phyloP scores from a whole-genome alignment of 2,797 vertebrate species.

The Pagetopsis macropterus region DNA sequence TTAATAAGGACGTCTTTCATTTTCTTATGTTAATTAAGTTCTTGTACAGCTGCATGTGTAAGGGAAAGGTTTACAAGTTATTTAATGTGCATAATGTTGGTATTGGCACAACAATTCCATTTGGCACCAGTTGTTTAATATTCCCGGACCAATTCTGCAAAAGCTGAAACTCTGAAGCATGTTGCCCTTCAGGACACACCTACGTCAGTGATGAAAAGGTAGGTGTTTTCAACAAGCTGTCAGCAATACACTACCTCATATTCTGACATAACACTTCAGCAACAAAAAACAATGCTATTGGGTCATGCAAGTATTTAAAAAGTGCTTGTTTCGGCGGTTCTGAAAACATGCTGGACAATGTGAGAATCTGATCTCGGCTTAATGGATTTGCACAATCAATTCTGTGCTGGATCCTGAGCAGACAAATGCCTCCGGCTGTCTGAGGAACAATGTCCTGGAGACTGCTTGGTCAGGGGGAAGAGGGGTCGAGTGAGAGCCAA shows the following conservation, averaged over 20 bases:
- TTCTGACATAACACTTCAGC: not conserved
- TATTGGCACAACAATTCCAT: not conserved
- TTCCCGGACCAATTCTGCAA: too few relatives aligned
- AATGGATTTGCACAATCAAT: slow-evolving; percentile 66
- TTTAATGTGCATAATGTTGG: too few relatives aligned
- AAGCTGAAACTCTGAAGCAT: not conserved
- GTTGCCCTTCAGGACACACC: slow-evolving; percentile 7
- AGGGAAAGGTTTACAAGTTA: not conserved
- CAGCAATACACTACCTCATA: not conserved
- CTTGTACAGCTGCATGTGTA: not conserved
- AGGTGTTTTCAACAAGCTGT: slow-evolving; percentile 22
- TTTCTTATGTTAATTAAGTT: not conserved
- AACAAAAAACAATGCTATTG: not conserved
- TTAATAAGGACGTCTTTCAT: not conserved
- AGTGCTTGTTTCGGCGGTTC: slow-evolving; percentile 33
- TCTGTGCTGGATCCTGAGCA: slow-evolving; percentile 26
- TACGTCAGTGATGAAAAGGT: slow-evolving; percentile 10
- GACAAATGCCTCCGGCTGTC: slow-evolving; percentile 51
- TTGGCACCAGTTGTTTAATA: too few relatives aligned
- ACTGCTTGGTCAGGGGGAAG: slow-evolving; percentile 18
- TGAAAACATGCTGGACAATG: slow-evolving; percentile 41
- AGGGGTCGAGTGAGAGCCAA: not conserved
- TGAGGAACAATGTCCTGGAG: slow-evolving; percentile 34
- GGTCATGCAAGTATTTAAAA: slow-evolving; percentile 27
- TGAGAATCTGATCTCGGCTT: slow-evolving; percentile 51